Conservation (phyloP, 1,140 invertebrate species). For the Lamellibrachia luymesi region DNA sequence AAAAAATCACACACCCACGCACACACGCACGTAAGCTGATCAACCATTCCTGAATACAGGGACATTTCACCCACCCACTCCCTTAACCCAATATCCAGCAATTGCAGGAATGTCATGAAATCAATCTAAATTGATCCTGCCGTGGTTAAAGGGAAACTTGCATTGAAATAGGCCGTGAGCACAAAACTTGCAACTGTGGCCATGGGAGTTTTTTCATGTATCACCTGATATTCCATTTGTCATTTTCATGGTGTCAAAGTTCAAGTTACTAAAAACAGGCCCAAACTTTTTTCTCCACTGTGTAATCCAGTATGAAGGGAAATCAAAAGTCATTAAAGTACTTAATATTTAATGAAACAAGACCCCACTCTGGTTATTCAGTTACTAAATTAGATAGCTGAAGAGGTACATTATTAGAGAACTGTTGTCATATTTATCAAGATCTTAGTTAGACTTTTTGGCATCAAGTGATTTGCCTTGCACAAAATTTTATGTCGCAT, state of each 20-base stretch:
- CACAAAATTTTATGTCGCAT: too few relatives aligned
- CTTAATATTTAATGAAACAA: too few relatives aligned
- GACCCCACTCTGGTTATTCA: too few relatives aligned
- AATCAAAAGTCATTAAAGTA: too few relatives aligned
- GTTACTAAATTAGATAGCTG: too few relatives aligned
- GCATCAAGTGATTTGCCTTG: too few relatives aligned
- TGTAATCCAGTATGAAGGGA: too few relatives aligned
- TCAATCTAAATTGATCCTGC: background rate
- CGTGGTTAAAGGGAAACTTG: background rate
- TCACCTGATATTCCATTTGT: background rate
- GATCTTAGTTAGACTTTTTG: too few relatives aligned
- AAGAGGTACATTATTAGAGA: too few relatives aligned
- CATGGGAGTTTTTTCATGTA: background rate
- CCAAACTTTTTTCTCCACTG: too few relatives aligned
- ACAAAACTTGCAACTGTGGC: background rate
- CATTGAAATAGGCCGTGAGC: background rate
- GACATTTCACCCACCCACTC: background rate
- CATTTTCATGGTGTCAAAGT: background rate
- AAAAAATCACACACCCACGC: background rate
- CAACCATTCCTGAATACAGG: background rate
- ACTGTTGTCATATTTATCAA: too few relatives aligned
- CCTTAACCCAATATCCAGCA: background rate
- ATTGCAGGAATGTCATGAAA: background rate
- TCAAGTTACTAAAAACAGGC: background rate
- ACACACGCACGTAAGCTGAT: background rate